Base-by-base conservation (phyloP, 92 coral and sea anemone genomes). In the Virgularia gustaviana region DNA sequence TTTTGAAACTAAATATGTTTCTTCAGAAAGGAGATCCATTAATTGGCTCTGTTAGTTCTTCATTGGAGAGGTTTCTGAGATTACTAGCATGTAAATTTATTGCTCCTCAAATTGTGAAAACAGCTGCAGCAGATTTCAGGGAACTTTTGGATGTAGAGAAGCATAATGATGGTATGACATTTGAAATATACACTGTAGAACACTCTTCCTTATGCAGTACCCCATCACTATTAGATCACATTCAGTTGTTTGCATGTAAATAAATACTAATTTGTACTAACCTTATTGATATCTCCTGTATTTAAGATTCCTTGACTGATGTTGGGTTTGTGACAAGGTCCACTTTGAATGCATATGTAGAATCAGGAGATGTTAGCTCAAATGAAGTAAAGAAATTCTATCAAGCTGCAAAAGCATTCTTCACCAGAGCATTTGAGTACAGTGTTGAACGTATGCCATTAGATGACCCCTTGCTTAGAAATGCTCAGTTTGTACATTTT, bases 221-320 rank as follows among this genome's bases (percentile, higher is more conserved):
- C n/a, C n/a, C n/a, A n/a, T n/a, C n/a, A n/a, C n/a, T n/a, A n/a
- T n/a, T n/a, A n/a, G n/a, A n/a, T n/a, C n/a, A n/a, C n/a, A n/a
- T n/a, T n/a, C n/a, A n/a, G n/a, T n/a, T n/a, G n/a, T n/a, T n/a
- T n/a, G n/a, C n/a, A n/a, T n/a, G n/a, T 23, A 56, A 56, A 56
- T 27, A 13, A 23, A 16, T 56, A 27, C 1, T 15, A 28, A 56
- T n/a, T 56, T 56, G 27, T 27, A 56, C 32, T 27, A 15, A 12
- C 70, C 53, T 44, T 57, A 61, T 60, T 74, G 62, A 74, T 74
- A 61, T 74, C 53, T 74, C 62, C 32, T 74, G 52, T 64, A n/a
- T n/a, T 80, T 27, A 66, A 83, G 88, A 80, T 79, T 83, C 85
- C 76, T 63, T 51, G 56, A 56, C 79, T 49, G 88, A 83, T 55